These are phyloP conservation scores for human DNA, from an alignment of 2,113 vertebrate genomes.

Conservation along the genomic window DNA sequence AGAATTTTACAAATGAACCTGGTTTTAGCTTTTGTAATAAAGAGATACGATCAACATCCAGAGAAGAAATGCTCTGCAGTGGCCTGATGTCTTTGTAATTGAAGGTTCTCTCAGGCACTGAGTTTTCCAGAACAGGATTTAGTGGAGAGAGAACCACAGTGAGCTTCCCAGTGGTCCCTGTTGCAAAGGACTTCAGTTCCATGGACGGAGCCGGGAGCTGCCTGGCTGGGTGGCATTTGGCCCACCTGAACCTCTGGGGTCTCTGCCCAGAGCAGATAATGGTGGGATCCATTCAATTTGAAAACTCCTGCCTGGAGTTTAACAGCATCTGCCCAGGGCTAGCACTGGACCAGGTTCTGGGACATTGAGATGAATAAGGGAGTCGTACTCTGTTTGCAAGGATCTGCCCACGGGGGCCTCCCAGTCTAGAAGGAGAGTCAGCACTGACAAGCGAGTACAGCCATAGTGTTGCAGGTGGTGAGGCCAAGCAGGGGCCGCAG, in stretches of 20 bases:
- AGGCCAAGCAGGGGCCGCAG: not conserved
- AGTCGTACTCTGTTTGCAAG: not conserved
- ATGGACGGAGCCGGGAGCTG: not conserved
- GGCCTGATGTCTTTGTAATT: not conserved
- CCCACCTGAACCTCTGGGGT: not conserved
- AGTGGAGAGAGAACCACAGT: not conserved
- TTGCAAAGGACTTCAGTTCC: not conserved
- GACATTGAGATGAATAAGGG: not conserved
- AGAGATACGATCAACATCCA: not conserved
- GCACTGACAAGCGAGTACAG: not conserved
- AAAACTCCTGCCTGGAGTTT: not conserved
- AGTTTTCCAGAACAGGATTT: not conserved
- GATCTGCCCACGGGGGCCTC: not conserved
- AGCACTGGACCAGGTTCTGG: not conserved
- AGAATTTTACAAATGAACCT: conserved; percentile 30
- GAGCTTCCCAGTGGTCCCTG: not conserved
- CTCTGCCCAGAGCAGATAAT: not conserved
- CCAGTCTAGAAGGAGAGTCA: not conserved
- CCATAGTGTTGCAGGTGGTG: not conserved
- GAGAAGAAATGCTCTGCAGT: not conserved
- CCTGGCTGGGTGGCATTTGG: not conserved
- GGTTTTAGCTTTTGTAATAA: not conserved
- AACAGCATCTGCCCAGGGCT: not conserved
- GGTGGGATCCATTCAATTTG: not conserved
- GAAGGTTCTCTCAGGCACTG: not conserved